Percentiles rank a stretch among this genome's conserved stretches.
phyloP scores from a whole-genome alignment of 1,140 invertebrate genomes.

The Elysia chlorotica region DNA sequence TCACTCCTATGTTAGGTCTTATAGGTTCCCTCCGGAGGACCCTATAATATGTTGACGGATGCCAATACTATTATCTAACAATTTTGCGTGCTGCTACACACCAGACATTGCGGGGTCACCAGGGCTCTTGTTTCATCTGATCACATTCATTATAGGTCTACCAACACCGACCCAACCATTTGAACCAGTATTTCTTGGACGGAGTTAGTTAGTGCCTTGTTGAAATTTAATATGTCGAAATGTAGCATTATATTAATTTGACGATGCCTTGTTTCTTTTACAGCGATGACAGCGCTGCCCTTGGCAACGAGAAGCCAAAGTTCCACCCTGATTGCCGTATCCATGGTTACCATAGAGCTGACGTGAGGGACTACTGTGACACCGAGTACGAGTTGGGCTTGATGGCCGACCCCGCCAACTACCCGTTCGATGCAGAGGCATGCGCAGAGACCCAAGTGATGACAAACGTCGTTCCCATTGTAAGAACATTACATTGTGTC shows the following conservation, averaged over 20 bases:
- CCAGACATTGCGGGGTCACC: no score
- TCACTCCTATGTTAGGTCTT: no score
- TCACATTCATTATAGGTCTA: no score
- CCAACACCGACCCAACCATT: no score
- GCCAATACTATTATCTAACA: no score
- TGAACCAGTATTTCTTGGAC: no score
- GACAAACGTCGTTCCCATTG: conserved; percentile 24
- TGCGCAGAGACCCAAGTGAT: conserved; percentile 22
- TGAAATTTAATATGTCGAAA: not conserved
- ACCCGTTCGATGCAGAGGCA: conserved; percentile 17
- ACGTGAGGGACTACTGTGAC: conserved; percentile 21
- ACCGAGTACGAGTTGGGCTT: conserved; percentile 19
- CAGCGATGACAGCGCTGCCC: not conserved
- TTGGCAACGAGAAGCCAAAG: conserved; percentile 13
- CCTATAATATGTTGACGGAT: no score
- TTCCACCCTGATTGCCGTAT: conserved; percentile 23
- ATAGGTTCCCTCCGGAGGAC: no score
- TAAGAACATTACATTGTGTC: no score
- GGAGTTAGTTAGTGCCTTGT: not conserved
- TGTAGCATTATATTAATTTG: not conserved
- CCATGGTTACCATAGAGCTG: conserved; percentile 22
- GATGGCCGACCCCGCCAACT: conserved; percentile 21
- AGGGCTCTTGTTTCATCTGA: no score
- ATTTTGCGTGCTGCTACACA: no score
- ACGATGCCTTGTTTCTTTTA: not conserved